Evolutionary conservation across 1,140 invertebrate genomes (phyloP), one percentile per base, ranked within the genome.

Genomic region (Musca vetustissima): DNA sequence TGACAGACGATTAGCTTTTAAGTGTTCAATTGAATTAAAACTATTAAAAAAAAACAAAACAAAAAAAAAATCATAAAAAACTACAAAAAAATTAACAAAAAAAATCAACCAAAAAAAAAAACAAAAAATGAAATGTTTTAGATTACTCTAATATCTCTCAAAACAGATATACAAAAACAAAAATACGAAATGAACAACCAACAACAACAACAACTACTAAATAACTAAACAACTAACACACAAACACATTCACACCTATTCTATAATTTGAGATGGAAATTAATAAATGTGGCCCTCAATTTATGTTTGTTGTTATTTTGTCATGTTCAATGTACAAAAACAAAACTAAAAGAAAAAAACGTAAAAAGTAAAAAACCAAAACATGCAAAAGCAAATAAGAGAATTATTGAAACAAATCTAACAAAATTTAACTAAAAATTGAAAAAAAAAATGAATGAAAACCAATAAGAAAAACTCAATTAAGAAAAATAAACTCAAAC

Each of bases 1-100:
- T 81, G 79, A 81, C 79, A 81, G 77, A 81, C 79, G 74, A 81
- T 81, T 79, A 81, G 79, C 66, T 81, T 81, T 74, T 81, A 81
- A 81, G 57, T 36, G 75, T 49, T 49, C 47, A 66, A 66, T 66
- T 49, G 49, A 32, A 66, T 50, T 49, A 66, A 52, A 66, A 53
- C 19, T 53, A 53, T 22, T 22, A 22, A 22, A 22, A 53, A 21
- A 22, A 43, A 43, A 43, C 6, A 8, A 7, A 43, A 7, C 6
- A 43, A 43, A n/a, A n/a, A n/a, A n/a, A n/a, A n/a, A n/a, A n/a
- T n/a, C n/a, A n/a, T n/a, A n/a, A n/a, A 43, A 43, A 43, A 43
- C 11, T 43, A 43, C 36, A 43, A 43, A 43, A 43, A 43, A 43
- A 43, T 43, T 11, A 43, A 43, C 36, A 43, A 24, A 22, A 65